Conservation (phyloP, 2,113 vertebrate genomes). For the Tonatia bakeri region DNA sequence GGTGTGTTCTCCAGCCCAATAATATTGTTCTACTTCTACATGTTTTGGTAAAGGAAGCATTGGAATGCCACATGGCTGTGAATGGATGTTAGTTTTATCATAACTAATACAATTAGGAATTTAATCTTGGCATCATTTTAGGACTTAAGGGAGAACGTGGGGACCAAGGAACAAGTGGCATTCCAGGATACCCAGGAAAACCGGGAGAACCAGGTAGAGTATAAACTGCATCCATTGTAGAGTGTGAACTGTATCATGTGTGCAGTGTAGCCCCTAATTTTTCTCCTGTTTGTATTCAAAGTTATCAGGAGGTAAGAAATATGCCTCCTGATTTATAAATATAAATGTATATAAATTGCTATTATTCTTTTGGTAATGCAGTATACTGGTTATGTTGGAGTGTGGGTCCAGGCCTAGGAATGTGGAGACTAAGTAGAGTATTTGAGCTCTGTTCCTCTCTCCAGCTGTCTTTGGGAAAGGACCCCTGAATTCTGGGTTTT, state of each 20-base stretch:
- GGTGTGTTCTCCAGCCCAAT: not conserved
- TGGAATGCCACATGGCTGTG: not conserved
- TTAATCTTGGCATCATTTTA: slow-evolving; percentile 70
- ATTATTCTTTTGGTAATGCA: not conserved
- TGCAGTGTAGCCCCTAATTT: not conserved
- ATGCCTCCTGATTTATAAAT: too few relatives aligned
- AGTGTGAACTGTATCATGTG: fast-evolving
- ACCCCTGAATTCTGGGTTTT: not conserved
- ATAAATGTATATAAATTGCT: not conserved
- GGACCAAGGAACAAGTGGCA: slow-evolving; percentile 83
- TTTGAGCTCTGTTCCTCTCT: not conserved
- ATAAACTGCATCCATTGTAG: fast-evolving
- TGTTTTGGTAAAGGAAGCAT: not conserved
- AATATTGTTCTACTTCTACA: not conserved
- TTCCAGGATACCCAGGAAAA: slow-evolving; percentile 90
- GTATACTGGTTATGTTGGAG: not conserved
- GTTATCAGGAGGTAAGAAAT: not conserved
- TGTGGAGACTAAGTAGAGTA: not conserved
- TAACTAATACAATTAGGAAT: not conserved
- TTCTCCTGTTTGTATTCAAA: not conserved
- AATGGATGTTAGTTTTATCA: not conserved
- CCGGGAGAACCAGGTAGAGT: slow-evolving; percentile 89
- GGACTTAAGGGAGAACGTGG: slow-evolving; percentile 93
- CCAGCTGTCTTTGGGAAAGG: not conserved
- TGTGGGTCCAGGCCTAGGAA: not conserved